Conservation (phyloP, 2,888 invertebrate genomes). For the Hyalella azteca region DNA sequence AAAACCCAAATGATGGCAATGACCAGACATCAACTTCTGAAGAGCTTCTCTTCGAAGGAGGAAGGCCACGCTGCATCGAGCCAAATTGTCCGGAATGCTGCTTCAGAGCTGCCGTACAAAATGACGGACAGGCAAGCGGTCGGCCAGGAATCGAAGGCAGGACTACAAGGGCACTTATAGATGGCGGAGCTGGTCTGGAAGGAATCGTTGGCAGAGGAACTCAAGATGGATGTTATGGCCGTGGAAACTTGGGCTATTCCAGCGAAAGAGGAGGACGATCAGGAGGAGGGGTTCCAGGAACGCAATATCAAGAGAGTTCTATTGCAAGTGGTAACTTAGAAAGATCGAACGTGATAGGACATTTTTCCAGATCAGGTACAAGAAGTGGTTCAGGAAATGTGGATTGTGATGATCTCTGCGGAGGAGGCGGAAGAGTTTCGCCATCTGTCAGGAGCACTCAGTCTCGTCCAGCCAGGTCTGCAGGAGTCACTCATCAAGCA, state of each 20-base stretch:
- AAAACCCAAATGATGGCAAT: background rate
- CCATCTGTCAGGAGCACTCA: background rate
- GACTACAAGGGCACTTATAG: background rate
- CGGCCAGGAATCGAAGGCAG: background rate
- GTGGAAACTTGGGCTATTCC: background rate
- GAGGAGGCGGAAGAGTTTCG: background rate
- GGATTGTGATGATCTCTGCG: background rate
- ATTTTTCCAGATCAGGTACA: no score
- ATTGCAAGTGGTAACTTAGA: no score
- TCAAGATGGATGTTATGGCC: background rate
- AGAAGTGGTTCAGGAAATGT: no score
- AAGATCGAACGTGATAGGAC: no score
- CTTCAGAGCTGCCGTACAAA: no score
- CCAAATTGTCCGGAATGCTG: slow-evolving; percentile 6
- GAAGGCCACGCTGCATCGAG: background rate
- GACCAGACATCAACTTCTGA: background rate
- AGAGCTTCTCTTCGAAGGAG: background rate
- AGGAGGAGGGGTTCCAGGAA: background rate
- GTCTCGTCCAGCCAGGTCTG: background rate
- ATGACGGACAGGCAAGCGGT: no score
- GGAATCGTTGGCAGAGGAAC: background rate
- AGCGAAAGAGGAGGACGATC: background rate
- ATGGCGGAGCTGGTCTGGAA: background rate
- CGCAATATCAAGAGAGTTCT: background rate
- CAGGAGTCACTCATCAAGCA: background rate